Evolutionary conservation across 1,140 invertebrate genomes (phyloP), one percentile per base, ranked within the genome.

Genomic region (Drosophila serrata): DNA sequence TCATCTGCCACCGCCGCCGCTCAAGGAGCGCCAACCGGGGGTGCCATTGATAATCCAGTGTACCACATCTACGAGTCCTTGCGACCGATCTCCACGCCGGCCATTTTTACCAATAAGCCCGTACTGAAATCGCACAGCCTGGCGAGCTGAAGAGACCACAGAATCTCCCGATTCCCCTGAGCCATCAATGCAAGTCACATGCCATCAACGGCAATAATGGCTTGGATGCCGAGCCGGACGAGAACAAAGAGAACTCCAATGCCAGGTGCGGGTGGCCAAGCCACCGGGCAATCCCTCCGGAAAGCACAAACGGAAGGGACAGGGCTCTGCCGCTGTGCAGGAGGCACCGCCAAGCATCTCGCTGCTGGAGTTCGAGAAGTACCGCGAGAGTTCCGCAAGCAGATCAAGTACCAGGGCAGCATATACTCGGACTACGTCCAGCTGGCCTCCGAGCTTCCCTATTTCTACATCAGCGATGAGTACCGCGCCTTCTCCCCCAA

Each of bases 381-480:
- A 96, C 79, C 97, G 98, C 92, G 97, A 98, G 97, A 97, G 81
- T 98, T 99, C 85, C 96, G 98, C 82, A 95, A 96, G 78, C 97
- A 97, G 84, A 96, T 98, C 90, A 97, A 97, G 91, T 98, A 98
- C 92, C 95, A 96, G 35, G 98, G 97, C 43, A 95, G 96, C 82
- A 95, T 98, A 63, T 98, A 98, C 94, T 98, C 97, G 80, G 98
- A 98, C 92, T 96, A 96, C 88, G 95, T 96, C 9, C 96, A 95
- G 42, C 94, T 98, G 74, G 97, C 97, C 45, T 98, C 97, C 40
- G 96, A 96, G 27, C 94, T 98, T 77, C 98, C 98, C 17, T 99
- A 99, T 93, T 99, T 99, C 93, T 97, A 98, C 93, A 97, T 98
- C 74, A 97, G 97, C 87, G 96, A 97, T 84, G 97, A 98, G 92